phyloP scores from a whole-genome alignment of 1,140 invertebrate species.

The Drosophila tsacasi region DNA sequence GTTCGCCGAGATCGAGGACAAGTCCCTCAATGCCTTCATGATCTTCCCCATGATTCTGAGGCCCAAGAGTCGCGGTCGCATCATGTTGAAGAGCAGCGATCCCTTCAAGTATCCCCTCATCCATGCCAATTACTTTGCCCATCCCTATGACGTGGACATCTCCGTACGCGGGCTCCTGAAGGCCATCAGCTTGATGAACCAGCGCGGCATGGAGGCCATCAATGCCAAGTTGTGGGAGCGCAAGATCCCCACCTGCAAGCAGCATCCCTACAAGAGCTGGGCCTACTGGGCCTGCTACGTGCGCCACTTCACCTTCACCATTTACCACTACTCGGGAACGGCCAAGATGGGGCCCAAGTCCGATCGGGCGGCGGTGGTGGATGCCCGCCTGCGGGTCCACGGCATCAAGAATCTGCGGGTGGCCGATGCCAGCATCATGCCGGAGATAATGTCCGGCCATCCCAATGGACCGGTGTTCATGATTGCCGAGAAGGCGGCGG shows the following conservation, averaged over 20 bases:
- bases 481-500: slow-evolving; percentile 90
- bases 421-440: slow-evolving; percentile 91
- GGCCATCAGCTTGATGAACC: slow-evolving; percentile 87
- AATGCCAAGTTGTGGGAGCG: slow-evolving; percentile 87
- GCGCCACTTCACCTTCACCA: slow-evolving; percentile 89
- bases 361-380: slow-evolving; percentile 90
- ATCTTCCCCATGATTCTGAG: slow-evolving; percentile 90
- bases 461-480: slow-evolving; percentile 89
- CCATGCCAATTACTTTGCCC: slow-evolving; percentile 91
- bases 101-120: slow-evolving; percentile 92
- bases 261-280: slow-evolving; percentile 88
- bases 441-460: slow-evolving; percentile 87
- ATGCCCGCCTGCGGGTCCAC: slow-evolving; percentile 89
- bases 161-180: slow-evolving; percentile 88
- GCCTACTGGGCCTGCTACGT: slow-evolving; percentile 91
- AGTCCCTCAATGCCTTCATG: slow-evolving; percentile 86
- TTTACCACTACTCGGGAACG: slow-evolving; percentile 93
- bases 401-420: slow-evolving; percentile 90
- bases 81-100: slow-evolving; percentile 89
- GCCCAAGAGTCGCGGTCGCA: slow-evolving; percentile 90
- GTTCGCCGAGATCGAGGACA: slow-evolving; percentile 86
- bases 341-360: slow-evolving; percentile 92
- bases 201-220: slow-evolving; percentile 87
- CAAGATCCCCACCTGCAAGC: slow-evolving; percentile 88
- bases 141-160: slow-evolving; percentile 88